These are phyloP conservation scores for Melinaea marsaeus DNA, from an alignment of 2,888 invertebrate genomes.

Conservation along the genomic window DNA sequence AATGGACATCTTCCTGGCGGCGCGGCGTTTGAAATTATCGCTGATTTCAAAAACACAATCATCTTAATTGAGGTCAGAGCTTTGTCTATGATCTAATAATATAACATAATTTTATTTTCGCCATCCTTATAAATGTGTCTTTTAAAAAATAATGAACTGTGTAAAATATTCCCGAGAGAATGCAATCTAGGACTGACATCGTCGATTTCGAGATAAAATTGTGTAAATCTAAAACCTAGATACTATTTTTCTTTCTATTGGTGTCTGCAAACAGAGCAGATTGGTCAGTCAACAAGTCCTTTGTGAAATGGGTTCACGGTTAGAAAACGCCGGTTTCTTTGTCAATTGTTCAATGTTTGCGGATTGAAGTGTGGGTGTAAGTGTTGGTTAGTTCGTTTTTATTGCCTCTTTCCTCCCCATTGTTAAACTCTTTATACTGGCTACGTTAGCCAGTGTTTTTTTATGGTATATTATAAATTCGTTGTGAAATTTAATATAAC, in stretches of 20 bases:
- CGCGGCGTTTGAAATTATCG: neutral
- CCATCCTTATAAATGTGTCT: too few species aligned
- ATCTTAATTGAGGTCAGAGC: constrained; percentile 2
- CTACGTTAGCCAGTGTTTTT: neutral
- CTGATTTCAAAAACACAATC: constrained; percentile 4
- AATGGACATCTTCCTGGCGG: neutral
- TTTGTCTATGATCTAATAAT: too few species aligned
- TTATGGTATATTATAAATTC: neutral
- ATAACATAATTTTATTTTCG: too few species aligned
- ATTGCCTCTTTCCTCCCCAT: neutral
- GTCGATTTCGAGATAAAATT: too few species aligned
- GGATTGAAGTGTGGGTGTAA: neutral
- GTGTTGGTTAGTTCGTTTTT: neutral
- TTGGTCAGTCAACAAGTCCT: neutral
- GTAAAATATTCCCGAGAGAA: too few species aligned
- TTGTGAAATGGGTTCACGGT: neutral
- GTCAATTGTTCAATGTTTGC: neutral
- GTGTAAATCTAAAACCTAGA: neutral
- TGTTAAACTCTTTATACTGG: neutral
- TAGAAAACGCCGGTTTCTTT: neutral
- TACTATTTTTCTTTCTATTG: neutral
- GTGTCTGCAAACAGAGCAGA: neutral
- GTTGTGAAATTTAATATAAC: too few species aligned
- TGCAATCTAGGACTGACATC: too few species aligned
- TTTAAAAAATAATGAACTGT: too few species aligned